These are phyloP conservation scores for Gonioctena quinquepunctata DNA, from an alignment of 1,140 invertebrate genomes.

Conservation along the genomic window DNA sequence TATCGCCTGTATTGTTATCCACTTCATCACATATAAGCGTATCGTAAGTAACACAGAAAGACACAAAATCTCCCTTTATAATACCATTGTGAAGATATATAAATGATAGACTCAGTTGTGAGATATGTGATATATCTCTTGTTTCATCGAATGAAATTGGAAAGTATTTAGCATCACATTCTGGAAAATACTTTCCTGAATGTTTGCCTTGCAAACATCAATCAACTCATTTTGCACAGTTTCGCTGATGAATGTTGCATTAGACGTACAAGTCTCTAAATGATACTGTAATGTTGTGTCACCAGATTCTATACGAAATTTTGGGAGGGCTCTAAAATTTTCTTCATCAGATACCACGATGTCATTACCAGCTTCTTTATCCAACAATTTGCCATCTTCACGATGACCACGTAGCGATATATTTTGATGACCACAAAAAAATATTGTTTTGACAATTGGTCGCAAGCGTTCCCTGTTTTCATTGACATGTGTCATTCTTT, in stretches of 20 bases:
- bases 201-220: not conserved
- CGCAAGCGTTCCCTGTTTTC: not conserved
- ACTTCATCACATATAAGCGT: not conserved
- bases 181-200: not conserved
- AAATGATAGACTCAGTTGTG: not conserved
- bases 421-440: not conserved
- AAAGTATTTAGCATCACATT: not conserved
- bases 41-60: not conserved
- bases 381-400: not conserved
- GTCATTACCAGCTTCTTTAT: not conserved
- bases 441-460: not conserved
- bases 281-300: not conserved
- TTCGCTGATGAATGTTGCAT: not conserved
- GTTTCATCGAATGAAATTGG: not conserved
- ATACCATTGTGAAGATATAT: not conserved
- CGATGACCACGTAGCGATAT: not conserved
- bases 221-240: not conserved
- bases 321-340: not conserved
- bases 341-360: not conserved
- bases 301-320: not conserved
- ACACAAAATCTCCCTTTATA: not conserved
- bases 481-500: not conserved
- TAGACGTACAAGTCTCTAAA: not conserved
- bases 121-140: not conserved
- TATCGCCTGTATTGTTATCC: not conserved